Percentiles rank a stretch among this genome's conserved stretches.
Conservation (phyloP, 2,888 invertebrate species). For the Vannuccia rotundouncinata region DNA sequence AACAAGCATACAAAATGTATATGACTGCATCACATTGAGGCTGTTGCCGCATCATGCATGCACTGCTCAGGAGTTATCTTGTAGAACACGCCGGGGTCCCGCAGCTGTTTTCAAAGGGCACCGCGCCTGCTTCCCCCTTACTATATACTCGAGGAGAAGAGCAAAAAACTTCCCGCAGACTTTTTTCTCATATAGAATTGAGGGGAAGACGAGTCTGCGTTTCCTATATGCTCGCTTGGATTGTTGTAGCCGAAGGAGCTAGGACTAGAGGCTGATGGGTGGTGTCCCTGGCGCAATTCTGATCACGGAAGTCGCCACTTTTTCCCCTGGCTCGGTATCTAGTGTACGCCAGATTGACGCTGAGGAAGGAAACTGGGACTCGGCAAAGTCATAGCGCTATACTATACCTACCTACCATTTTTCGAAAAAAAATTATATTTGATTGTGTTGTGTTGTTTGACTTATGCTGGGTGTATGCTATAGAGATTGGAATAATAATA, state of each 20-base stretch:
- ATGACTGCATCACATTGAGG: neutral
- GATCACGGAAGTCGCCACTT: slow-evolving; percentile 8
- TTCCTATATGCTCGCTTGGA: neutral
- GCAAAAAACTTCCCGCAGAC: neutral
- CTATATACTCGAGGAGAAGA: neutral
- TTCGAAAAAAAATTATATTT: neutral
- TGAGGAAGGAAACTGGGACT: neutral
- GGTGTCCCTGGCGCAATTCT: neutral
- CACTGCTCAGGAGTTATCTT: neutral
- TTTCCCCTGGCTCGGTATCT: neutral
- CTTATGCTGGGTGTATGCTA: too few species aligned
- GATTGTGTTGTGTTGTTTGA: neutral
- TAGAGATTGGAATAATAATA: neutral
- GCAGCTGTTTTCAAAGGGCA: neutral
- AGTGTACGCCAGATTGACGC: neutral
- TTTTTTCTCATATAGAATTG: too few species aligned
- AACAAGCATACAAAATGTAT: neutral
- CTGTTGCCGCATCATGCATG: neutral
- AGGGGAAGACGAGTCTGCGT: slow-evolving; percentile 6
- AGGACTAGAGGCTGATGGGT: too few species aligned
- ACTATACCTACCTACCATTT: too few species aligned
- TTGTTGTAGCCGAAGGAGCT: too few species aligned
- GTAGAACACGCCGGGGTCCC: neutral
- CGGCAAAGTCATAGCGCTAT: neutral
- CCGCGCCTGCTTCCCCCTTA: slow-evolving; percentile 3